Base-by-base conservation (phyloP, 2,797 vertebrate species). In the Chelmon rostratus region DNA sequence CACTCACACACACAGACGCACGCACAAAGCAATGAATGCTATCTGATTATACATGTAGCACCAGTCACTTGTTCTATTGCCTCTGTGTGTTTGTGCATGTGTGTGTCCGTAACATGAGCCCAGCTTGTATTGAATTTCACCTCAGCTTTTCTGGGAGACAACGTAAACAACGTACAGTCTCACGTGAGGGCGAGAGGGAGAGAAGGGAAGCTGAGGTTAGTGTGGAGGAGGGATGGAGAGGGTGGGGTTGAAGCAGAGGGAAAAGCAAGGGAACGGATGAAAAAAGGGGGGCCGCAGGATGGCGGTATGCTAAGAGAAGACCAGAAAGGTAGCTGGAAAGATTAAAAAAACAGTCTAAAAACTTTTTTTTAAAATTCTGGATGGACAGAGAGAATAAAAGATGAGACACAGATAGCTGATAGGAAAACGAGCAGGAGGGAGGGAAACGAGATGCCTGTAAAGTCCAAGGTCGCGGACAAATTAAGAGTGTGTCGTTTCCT, bases 381-480 rank as follows among this genome's bases (percentile, higher is more conserved):
- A 10, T 19, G 15, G 44, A 28, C 2, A 5, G 15, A 62, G 33
- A 33, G 11, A 68, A 52, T 33, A 40, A 71, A 59, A 73, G 28
- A 47, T 23, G 23, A 19, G 50, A 58, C 6, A 42, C 6, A 50
- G 21, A 52, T n/a, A 53, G 13, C 73, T 5, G 11, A 59, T 44
- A 52, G 7, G 50, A 68, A 61, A 52, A 53, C 13, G n/a, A 46
- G 46, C 33, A 49, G 33, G n/a, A 65, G 23, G 52, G 62, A 59
- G 23, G 52, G 64, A 77, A 81, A 89, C 56, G 10, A 78, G 81
- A 89, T 63, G 67, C 65, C 66, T 64, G 49, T 59, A 67, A 83
- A 89, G 87, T 86, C 88, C 86, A 91, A 90, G 86, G 88, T 89
- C 72, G 46, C 0, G 13, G 52, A 78, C 75, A 83, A 85, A 86